Base-by-base conservation (phyloP, 2,888 invertebrate genomes). In the Plebejus anna region DNA sequence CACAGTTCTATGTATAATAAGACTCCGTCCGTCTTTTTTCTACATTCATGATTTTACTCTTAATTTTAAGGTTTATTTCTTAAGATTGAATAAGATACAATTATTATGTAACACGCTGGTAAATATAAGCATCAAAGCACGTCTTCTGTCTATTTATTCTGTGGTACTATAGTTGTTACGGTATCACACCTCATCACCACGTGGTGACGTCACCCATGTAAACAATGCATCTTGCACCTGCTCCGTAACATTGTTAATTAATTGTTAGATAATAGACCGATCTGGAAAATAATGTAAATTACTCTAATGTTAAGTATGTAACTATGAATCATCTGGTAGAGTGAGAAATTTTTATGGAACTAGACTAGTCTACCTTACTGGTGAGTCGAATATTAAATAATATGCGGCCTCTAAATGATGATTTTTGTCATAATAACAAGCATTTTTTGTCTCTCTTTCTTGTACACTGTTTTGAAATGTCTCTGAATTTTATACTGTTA, bases 211-310 rank as follows among this genome's bases (percentile, higher is more conserved):
- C 6, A 57, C 28, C 22, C 22, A 22, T 28, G 28, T 61, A 61
- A 61, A 61, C 59, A 28, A 22, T 28, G 59, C 59, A 61, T 61
- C 59, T 22, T 61, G 59, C 59, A 61, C 59, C 59, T 61, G 59
- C 28, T 9, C 28, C 3, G 6, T 22, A 61, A 61, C 59, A 22
- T 61, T 61, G 22, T 61, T 61, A 9, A 28, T 28, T 22, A 22
- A 61, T 61, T 22, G 9, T 61, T 61, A 22, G 9, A 22, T 61
- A 61, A 28, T 28, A 61, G 22, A 61, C 22, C 28, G 6, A 61
- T 61, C 59, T 61, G 1, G 59, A 61, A 61, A 61, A 61, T 22
- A 22, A 61, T 61, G 1, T n/a, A 61, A 61, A 61, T 22, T 9
- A 28, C 59, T 61, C 22, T 22, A 61, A 61, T 22, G 59, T 28